Conservation (phyloP, 2,888 invertebrate genomes). For the Alloscopus bannaensis region DNA sequence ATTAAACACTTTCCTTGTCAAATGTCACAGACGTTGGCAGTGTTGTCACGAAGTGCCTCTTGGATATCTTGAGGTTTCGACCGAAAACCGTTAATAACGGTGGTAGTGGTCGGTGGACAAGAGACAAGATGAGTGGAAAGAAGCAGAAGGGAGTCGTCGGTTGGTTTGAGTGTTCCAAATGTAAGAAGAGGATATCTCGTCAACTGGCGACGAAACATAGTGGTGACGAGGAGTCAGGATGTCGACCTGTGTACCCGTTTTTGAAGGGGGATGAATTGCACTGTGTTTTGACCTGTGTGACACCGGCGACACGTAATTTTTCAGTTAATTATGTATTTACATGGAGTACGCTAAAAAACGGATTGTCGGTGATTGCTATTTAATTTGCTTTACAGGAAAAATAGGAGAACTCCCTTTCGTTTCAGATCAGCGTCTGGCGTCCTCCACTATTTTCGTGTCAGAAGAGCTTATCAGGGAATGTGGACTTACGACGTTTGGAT, state of each 20-base stretch:
- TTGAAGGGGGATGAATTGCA: constrained; percentile 45
- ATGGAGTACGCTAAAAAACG: not conserved
- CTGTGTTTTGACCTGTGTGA: constrained; percentile 50
- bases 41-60: not conserved
- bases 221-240: constrained; percentile 51
- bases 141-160: constrained; percentile 52
- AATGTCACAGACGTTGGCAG: too few species aligned
- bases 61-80: not conserved
- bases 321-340: not conserved
- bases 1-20: not conserved
- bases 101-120: not conserved
- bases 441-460: constrained; percentile 66
- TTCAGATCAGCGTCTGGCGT: constrained; percentile 56
- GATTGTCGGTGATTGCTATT: not conserved
- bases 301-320: constrained; percentile 60
- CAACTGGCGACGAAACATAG: constrained; percentile 63
- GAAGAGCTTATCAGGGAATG: constrained; percentile 70
- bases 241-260: constrained; percentile 63
- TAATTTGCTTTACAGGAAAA: constrained; percentile 62
- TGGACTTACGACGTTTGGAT: constrained; percentile 64
- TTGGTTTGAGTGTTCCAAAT: constrained; percentile 68
- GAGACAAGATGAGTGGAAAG: constrained; percentile 63
- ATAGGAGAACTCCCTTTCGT: constrained; percentile 67
- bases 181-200: constrained; percentile 58
- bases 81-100: not conserved